Conservation (phyloP, 2,797 vertebrate genomes). For the Gadopsis marmoratus region DNA sequence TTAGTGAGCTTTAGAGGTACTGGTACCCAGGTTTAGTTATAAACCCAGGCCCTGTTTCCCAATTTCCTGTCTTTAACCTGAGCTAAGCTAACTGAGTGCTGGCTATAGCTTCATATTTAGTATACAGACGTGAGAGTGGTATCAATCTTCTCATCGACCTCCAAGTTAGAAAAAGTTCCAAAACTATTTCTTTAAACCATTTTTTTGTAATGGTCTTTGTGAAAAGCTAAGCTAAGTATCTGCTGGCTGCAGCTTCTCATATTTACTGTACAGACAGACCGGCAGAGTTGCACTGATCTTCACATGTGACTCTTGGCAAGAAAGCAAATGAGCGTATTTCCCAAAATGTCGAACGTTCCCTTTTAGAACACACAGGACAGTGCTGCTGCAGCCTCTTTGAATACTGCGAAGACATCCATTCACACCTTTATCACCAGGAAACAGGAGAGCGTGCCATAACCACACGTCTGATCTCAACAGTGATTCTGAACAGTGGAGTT, state of each 20-base stretch:
- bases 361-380: slow-evolving; percentile 1
- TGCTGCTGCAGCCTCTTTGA: slow-evolving; percentile 17
- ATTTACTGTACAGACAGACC: not conserved
- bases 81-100: not conserved
- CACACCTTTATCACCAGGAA: slow-evolving; percentile 63
- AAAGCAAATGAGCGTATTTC: slow-evolving; percentile 6
- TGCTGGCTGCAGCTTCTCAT: not conserved
- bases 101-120: not conserved
- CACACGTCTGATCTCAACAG: slow-evolving; percentile 50
- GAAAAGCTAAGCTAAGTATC: not conserved
- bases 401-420: slow-evolving; percentile 48
- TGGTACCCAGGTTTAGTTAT: not conserved
- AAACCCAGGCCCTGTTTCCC: not conserved
- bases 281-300: not conserved
- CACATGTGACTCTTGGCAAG: not conserved
- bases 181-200: slow-evolving; percentile 8
- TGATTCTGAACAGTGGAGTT: slow-evolving; percentile 43
- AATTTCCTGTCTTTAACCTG: not conserved
- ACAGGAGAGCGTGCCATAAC: slow-evolving; percentile 35
- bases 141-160: not conserved
- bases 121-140: not conserved
- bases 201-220: not conserved
- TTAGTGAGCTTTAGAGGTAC: not conserved
- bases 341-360: slow-evolving; percentile 23
- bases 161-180: not conserved